phyloP scores from a whole-genome alignment of 2,113 vertebrate genomes.

The Lepidothrix coronata region DNA sequence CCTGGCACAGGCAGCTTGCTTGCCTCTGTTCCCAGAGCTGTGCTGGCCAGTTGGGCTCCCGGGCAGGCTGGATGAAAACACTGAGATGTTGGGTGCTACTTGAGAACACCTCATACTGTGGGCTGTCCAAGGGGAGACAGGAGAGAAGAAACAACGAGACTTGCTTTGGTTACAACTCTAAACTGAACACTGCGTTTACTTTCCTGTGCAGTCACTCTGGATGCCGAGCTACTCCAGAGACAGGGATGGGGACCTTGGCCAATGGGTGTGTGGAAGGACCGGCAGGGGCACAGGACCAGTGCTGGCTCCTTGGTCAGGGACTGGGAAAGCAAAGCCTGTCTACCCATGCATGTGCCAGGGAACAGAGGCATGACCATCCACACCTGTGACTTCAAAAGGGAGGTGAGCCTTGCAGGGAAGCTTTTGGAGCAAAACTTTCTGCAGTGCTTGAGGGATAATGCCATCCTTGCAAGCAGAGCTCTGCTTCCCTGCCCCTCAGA shows the following conservation, averaged over 20 bases:
- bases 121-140: background rate
- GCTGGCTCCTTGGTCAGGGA: rapidly evolving
- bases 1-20: background rate
- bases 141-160: background rate
- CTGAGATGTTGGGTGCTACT: background rate
- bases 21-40: background rate
- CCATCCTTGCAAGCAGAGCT: background rate
- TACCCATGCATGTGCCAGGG: rapidly evolving
- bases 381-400: rapidly evolving
- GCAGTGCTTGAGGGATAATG: rapidly evolving
- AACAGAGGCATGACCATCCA: background rate
- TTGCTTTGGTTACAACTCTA: background rate
- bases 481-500: background rate
- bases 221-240: background rate
- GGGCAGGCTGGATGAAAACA: background rate
- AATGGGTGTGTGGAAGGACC: background rate
- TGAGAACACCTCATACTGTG: background rate
- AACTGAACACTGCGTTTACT: background rate
- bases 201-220: rapidly evolving
- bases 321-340: background rate
- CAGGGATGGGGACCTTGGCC: rapidly evolving
- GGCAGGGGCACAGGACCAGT: background rate
- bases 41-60: background rate
- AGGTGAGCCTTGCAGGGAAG: rapidly evolving
- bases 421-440: background rate